Evolutionary conservation across 2,888 invertebrate genomes (phyloP).

Genomic region (Drosophila melanocephala): DNA sequence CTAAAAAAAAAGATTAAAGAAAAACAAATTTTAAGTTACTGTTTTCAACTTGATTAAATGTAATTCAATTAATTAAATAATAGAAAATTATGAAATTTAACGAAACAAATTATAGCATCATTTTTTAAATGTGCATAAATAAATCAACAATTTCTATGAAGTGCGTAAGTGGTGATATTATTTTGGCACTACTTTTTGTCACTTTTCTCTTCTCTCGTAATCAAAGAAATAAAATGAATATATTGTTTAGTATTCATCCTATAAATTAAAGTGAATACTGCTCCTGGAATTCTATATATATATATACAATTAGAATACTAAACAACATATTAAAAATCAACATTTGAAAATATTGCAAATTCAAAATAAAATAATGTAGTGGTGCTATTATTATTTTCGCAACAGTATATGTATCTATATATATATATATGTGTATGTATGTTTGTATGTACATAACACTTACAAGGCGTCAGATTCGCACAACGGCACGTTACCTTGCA

Average conservation of each 20-base stretch:
- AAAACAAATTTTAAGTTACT: no score
- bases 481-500: constrained; percentile 38
- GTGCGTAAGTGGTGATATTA: background rate
- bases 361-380: background rate
- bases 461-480: constrained; percentile 6
- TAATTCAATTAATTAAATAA: no score
- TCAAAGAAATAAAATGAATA: background rate
- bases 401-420: background rate
- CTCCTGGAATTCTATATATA: background rate
- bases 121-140: no score
- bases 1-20: no score
- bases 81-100: no score
- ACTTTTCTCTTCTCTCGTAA: background rate
- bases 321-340: background rate
- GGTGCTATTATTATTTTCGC: no score
- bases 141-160: background rate
- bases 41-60: no score
- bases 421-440: no score
- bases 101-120: no score
- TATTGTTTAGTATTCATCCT: background rate
- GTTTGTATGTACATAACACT: background rate
- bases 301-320: background rate
- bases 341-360: background rate
- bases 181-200: background rate
- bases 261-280: background rate